Percentiles rank a stretch among this genome's conserved stretches.
Evolutionary conservation across 2,888 invertebrate genomes (phyloP).

Genomic region (Mesorhabditis belari): DNA sequence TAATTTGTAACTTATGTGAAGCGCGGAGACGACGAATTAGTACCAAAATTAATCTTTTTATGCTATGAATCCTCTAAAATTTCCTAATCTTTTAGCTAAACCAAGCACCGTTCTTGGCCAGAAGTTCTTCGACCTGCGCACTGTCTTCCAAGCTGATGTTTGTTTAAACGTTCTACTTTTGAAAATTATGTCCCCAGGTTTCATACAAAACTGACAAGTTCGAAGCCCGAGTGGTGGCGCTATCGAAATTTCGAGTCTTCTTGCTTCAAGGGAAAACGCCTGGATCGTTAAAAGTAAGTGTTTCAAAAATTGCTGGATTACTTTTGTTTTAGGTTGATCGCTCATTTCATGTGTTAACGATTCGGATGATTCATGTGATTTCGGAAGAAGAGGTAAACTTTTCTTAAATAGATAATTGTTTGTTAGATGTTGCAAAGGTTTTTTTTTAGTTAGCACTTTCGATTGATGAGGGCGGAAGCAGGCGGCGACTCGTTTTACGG

Average conservation of each 20-base stretch:
- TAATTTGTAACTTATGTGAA: too few relatives aligned
- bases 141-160: constrained; percentile 29
- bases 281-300: constrained; percentile 24
- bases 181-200: constrained; percentile 2
- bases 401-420: neutral
- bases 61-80: neutral
- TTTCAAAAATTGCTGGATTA: neutral
- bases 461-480: constrained; percentile 17
- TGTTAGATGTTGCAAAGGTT: neutral
- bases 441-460: constrained; percentile 7
- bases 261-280: constrained; percentile 41
- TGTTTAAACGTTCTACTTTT: constrained; percentile 9
- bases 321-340: constrained; percentile 24
- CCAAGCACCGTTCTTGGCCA: constrained; percentile 43
- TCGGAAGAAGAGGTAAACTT: constrained; percentile 26
- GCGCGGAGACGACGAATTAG: too few relatives aligned
- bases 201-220: constrained; percentile 36
- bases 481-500: constrained; percentile 13
- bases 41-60: neutral
- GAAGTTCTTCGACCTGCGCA: constrained; percentile 49
- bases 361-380: constrained; percentile 30
- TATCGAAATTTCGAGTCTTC: constrained; percentile 50
- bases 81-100: constrained; percentile 32
- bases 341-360: constrained; percentile 42
- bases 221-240: constrained; percentile 39